Conservation (phyloP, 1,140 invertebrate genomes). For the Solenopsis invicta region DNA sequence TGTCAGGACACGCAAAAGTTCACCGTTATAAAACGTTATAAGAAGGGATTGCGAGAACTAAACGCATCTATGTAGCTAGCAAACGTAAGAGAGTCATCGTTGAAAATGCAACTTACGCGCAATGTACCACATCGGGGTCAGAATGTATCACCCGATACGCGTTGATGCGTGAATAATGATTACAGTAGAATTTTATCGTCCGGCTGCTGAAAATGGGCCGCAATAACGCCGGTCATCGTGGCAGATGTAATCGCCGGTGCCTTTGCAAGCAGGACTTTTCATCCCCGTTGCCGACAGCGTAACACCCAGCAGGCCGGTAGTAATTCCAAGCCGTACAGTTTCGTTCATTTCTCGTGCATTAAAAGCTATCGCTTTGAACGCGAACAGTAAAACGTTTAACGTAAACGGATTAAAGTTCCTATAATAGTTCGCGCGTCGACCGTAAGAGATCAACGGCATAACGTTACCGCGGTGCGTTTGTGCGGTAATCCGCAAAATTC, state of each 20-base stretch:
- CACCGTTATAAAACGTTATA: too few species aligned
- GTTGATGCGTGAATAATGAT: constrained; percentile 37
- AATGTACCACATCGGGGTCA: not conserved
- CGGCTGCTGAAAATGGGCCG: constrained; percentile 31
- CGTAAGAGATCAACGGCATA: constrained; percentile 53
- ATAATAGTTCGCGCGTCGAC: constrained; percentile 30
- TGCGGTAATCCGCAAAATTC: constrained; percentile 47
- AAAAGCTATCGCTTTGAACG: constrained; percentile 62
- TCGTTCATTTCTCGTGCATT: constrained; percentile 59
- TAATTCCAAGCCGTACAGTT: constrained; percentile 42
- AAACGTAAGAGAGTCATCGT: not conserved
- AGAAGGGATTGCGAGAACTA: not conserved
- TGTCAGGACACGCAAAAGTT: too few species aligned
- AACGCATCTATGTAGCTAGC: not conserved
- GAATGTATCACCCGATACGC: constrained; percentile 6
- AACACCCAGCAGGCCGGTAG: not conserved
- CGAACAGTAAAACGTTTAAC: constrained; percentile 54
- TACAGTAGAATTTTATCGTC: constrained; percentile 42
- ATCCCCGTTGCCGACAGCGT: constrained; percentile 6
- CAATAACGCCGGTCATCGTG: constrained; percentile 21
- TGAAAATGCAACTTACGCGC: not conserved
- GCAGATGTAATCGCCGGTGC: not conserved
- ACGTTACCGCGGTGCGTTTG: constrained; percentile 27
- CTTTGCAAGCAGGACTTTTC: constrained; percentile 31
- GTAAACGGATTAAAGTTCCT: constrained; percentile 60